A percentile compares a stretch with the other conserved stretches of the same genome.
Conservation (phyloP, 2,797 vertebrate species). For the Galaxias olidus region DNA sequence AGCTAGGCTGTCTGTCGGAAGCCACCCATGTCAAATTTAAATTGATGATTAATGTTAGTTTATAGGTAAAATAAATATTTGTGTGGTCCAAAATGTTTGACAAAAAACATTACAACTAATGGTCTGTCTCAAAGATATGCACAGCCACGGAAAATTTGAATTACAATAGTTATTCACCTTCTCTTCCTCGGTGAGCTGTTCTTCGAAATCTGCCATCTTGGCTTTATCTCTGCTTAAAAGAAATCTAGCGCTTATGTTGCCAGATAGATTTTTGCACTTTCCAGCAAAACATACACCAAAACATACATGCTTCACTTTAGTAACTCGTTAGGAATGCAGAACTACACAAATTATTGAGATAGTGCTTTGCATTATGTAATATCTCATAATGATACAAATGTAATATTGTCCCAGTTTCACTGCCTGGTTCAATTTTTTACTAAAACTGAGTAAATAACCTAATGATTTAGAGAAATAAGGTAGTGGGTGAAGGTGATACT, state of each 20-base stretch:
- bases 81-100: not conserved
- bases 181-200: conserved; percentile 87
- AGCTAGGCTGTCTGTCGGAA: not conserved
- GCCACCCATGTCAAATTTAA: not conserved
- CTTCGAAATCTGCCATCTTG: conserved; percentile 93
- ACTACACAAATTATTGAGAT: too few relatives aligned
- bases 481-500: too few relatives aligned
- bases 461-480: too few relatives aligned
- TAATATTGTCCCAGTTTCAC: too few relatives aligned
- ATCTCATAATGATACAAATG: too few relatives aligned
- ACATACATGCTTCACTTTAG: too few relatives aligned
- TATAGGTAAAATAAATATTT: not conserved
- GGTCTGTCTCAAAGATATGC: not conserved
- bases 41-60: not conserved
- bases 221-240: conserved; percentile 61
- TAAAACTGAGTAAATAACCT: too few relatives aligned
- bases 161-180: conserved; percentile 78
- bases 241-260: conserved; percentile 49
- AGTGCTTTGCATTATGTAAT: too few relatives aligned
- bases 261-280: conserved; percentile 48
- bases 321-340: too few relatives aligned
- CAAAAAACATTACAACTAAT: not conserved
- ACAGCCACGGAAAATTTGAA: not conserved
- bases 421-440: too few relatives aligned
- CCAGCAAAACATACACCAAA: not conserved